Conservation (phyloP, 2,888 invertebrate species). For the Calliphora vomitoria region DNA sequence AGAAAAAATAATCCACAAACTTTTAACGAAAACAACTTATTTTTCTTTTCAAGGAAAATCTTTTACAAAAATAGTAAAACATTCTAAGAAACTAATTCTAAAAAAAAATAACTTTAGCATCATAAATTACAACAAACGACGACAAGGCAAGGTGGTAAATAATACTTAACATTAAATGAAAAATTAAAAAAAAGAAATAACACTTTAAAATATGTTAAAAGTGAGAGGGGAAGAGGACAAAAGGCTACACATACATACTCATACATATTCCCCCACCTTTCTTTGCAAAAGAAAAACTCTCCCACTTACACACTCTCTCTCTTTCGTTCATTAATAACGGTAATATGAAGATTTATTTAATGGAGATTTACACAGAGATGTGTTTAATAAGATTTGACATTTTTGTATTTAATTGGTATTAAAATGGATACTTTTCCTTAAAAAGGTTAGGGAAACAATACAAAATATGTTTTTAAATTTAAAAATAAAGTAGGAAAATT, state of each 20-base stretch:
- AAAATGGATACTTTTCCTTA: no score
- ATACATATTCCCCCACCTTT: no score
- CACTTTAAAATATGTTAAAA: conserved; percentile 47
- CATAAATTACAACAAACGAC: conserved; percentile 56
- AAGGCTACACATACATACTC: not conserved
- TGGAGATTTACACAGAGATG: no score
- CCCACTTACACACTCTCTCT: no score
- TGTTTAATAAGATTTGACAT: no score
- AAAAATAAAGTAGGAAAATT: no score
- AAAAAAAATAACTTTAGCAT: conserved; percentile 37
- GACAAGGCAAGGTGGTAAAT: conserved; percentile 60
- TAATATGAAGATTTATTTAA: no score
- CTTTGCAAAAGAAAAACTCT: no score
- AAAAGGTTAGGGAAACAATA: no score
- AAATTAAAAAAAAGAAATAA: conserved; percentile 24
- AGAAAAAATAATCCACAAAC: conserved; percentile 3
- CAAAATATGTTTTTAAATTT: no score
- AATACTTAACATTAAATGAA: conserved; percentile 56
- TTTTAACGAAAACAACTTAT: conserved; percentile 35
- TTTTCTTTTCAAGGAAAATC: conserved; percentile 6
- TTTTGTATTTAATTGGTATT: no score
- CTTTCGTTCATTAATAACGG: no score
- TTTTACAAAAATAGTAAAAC: not conserved
- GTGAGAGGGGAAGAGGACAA: conserved; percentile 6
- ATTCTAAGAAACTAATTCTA: conserved; percentile 5